Base-by-base conservation (phyloP, 2,113 vertebrate genomes). In the Callipepla squamata region DNA sequence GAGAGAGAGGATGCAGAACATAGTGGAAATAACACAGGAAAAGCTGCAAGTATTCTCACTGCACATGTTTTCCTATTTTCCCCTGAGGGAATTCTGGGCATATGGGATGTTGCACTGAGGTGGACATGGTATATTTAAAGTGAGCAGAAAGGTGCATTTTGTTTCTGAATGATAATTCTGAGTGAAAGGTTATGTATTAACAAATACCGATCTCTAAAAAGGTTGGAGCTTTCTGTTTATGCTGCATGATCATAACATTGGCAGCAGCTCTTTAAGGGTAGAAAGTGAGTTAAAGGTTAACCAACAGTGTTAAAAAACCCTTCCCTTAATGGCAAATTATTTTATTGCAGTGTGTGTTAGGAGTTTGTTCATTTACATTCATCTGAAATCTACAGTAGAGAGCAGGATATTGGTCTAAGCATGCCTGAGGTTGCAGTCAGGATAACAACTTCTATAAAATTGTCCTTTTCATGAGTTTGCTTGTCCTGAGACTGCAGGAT, bases 331-430 rank as follows among this genome's bases (percentile, higher is more conserved):
- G 34, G 25, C 9, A 89, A 51, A 77, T 66, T 82, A 82, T 80
- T 91, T 86, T 82, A 69, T 80, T 34, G 55, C 28, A 69, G 17
- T 44, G 7, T 40, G 9, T 74, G 16, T 59, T 89, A 67, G 47
- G 42, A 82, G 63, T 80, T 89, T 73, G 14, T 76, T 92, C 87
- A 32, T 72, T 89, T 82, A 18, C 0, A 0, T 85, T 92, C 15
- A 18, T 77, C 59, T 89, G 42, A 82, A 85, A 47, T 42, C 45
- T 78, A 17, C 34, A 70, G 17, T 28, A 51, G 38, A 80, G 76
- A 74, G 76, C 13, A 70, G 34, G 47, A 67, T 80, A 80, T 30
- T 80, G 75, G 84, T 63, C 50, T 94, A 77, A 95, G 69, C 32
- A 65, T 55, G 81, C 55, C 79, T 66, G 30, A 77, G 55, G 72